Conservation (phyloP, 2,888 invertebrate species). For the Tipula lateralis region DNA sequence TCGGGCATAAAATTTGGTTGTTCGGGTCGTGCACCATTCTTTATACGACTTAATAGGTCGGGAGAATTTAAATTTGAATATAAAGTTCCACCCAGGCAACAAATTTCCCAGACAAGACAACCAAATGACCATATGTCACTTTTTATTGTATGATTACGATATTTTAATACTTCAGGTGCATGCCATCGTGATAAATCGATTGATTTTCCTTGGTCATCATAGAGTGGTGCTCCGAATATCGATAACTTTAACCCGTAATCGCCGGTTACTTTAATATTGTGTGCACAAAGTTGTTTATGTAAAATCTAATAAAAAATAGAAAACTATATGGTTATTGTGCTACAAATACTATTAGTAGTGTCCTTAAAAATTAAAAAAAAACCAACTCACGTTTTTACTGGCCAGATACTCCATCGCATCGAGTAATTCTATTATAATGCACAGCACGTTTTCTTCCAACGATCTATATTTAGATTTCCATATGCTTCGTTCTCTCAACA, state of each 20-base stretch:
- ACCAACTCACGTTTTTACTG: constrained; percentile 52
- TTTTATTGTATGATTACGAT: constrained; percentile 62
- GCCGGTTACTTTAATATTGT: constrained; percentile 63
- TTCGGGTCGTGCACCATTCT: constrained; percentile 65
- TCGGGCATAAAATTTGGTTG: constrained; percentile 71
- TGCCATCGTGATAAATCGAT: constrained; percentile 75
- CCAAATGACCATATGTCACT: constrained; percentile 83
- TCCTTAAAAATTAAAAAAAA: too few relatives aligned
- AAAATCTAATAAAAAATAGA: constrained; percentile 51
- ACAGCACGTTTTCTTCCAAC: constrained; percentile 59
- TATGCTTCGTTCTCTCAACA: constrained; percentile 49
- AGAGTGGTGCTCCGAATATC: constrained; percentile 70
- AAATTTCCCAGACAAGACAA: constrained; percentile 75
- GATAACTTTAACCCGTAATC: constrained; percentile 66
- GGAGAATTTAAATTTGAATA: constrained; percentile 64
- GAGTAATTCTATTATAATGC: constrained; percentile 62
- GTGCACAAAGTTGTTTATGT: constrained; percentile 69
- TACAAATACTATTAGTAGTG: too few relatives aligned
- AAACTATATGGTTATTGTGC: background rate
- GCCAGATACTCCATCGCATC: constrained; percentile 68
- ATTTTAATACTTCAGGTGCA: constrained; percentile 69
- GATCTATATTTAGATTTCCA: constrained; percentile 47
- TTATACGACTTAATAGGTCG: constrained; percentile 63
- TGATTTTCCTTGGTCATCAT: constrained; percentile 60
- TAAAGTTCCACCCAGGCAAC: constrained; percentile 71